Percentiles rank a stretch among this genome's conserved stretches.
phyloP scores from a whole-genome alignment of 2,888 invertebrate species.

The Phalangium opilio region DNA sequence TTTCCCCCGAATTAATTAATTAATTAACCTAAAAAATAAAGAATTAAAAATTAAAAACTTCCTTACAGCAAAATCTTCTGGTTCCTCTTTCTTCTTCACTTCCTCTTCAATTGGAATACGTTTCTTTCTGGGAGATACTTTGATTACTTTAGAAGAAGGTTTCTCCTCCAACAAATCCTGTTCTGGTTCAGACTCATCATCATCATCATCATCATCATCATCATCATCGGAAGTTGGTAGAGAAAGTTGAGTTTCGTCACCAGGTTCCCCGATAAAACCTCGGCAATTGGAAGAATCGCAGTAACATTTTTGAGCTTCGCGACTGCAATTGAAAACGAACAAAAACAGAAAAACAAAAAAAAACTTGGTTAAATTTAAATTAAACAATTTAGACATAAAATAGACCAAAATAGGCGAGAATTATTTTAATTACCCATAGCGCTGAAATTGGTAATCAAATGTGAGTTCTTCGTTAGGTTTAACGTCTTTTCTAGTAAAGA shows the following conservation, averaged over 20 bases:
- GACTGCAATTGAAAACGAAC: conserved; percentile 42
- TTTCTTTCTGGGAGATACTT: neutral
- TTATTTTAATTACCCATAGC: conserved; percentile 87
- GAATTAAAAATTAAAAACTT: too few relatives aligned
- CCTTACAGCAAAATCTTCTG: conserved; percentile 28
- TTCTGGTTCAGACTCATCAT: too few relatives aligned
- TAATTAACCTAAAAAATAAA: too few relatives aligned
- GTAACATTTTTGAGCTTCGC: conserved; percentile 88
- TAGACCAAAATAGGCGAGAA: conserved; percentile 6
- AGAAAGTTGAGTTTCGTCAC: conserved; percentile 20
- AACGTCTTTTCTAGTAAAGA: conserved; percentile 77
- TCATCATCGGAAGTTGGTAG: conserved; percentile 47
- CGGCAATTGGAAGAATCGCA: conserved; percentile 79
- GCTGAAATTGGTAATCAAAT: conserved; percentile 95
- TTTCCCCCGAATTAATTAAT: too few relatives aligned
- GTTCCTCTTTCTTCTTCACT: conserved; percentile 31
- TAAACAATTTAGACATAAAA: too few relatives aligned
- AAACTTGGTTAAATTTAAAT: too few relatives aligned
- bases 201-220: conserved; percentile 54
- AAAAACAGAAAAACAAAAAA: too few relatives aligned
- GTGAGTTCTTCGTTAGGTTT: conserved; percentile 84
- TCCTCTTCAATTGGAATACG: conserved; percentile 10
- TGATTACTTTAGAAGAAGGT: neutral
- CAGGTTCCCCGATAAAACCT: conserved; percentile 66
- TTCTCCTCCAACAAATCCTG: too few relatives aligned